These are phyloP conservation scores for Aleadryas rufinucha DNA, from an alignment of 2,113 vertebrate genomes.

Conservation along the genomic window DNA sequence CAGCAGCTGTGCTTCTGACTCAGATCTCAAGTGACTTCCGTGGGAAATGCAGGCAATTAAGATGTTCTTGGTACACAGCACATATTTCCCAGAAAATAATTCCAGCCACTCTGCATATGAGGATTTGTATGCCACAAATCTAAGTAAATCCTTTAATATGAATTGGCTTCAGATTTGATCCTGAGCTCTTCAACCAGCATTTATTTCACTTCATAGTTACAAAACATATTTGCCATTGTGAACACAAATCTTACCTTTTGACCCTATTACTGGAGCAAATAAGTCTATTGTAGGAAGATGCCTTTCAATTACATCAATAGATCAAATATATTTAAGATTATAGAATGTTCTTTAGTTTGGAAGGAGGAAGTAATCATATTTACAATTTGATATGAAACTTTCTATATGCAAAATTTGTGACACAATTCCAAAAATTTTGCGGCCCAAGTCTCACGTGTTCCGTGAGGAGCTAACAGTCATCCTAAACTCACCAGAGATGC, in stretches of 20 bases:
- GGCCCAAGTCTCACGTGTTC: neutral
- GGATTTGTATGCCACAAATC: slow-evolving; percentile 27
- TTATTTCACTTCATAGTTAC: neutral
- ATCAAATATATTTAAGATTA: neutral
- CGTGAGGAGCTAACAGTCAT: neutral
- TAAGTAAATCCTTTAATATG: slow-evolving; percentile 40
- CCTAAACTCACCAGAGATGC: slow-evolving; percentile 76
- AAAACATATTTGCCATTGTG: neutral
- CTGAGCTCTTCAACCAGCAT: neutral
- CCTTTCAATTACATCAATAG: neutral
- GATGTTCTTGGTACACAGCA: neutral
- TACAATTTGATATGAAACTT: neutral
- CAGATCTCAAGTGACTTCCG: neutral
- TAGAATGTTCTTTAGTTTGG: neutral
- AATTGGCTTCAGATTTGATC: slow-evolving; percentile 15
- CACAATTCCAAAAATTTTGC: neutral
- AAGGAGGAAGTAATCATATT: neutral
- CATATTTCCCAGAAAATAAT: neutral
- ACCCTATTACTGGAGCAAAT: neutral
- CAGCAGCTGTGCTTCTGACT: neutral
- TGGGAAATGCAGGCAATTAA: neutral
- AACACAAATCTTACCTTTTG: neutral
- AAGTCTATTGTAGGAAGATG: neutral
- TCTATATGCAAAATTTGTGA: neutral
- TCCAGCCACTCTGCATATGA: neutral